phyloP scores from a whole-genome alignment of 2,888 invertebrate species.

The Leptopterna dolabrata region DNA sequence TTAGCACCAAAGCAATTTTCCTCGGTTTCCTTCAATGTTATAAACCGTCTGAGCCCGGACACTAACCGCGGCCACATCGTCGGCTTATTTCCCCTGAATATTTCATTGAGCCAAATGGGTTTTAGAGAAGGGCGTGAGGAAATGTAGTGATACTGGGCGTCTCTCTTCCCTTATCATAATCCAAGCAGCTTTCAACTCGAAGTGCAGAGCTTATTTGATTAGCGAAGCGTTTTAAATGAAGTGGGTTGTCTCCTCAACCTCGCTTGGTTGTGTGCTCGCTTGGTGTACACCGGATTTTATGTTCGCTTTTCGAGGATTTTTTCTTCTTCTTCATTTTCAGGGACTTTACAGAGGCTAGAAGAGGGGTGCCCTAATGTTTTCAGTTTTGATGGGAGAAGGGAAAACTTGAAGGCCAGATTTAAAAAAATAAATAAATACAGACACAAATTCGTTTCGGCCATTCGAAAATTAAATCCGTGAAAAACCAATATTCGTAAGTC shows the following conservation, averaged over 20 bases:
- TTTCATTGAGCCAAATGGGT: background rate
- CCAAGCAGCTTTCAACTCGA: background rate
- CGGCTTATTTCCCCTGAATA: background rate
- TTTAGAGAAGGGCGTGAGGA: background rate
- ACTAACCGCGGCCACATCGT: background rate
- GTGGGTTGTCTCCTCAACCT: background rate
- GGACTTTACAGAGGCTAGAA: no score
- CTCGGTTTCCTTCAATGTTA: background rate
- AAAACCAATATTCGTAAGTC: no score
- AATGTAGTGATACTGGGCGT: background rate
- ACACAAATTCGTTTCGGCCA: no score
- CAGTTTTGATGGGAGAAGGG: no score
- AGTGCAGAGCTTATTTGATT: background rate
- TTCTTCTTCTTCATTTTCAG: no score
- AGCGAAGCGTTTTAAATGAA: background rate
- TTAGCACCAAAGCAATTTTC: background rate
- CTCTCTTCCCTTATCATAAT: background rate
- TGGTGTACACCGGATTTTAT: no score
- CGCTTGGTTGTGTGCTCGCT: no score
- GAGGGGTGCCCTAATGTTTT: no score
- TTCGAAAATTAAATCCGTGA: no score
- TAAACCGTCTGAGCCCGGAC: background rate
- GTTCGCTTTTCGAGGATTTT: no score
- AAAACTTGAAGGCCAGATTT: no score
- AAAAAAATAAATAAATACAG: no score